Conservation (phyloP, 2,797 vertebrate species). For the Hozukius guyotensis region DNA sequence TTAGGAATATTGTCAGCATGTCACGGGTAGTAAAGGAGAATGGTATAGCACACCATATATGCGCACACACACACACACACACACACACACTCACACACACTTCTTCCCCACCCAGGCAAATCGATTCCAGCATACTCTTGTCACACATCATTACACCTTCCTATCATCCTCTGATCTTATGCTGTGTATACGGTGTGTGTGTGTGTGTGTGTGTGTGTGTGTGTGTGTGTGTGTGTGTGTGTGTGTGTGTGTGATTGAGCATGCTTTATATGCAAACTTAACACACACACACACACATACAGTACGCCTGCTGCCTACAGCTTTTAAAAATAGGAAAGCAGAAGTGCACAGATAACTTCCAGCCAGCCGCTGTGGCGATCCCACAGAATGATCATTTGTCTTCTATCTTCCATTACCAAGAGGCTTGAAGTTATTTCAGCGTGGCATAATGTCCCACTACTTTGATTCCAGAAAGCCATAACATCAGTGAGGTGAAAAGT, state of each 20-base stretch:
- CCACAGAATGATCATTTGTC: conserved; percentile 46
- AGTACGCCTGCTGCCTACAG: conserved; percentile 5
- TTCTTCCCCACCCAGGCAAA: conserved; percentile 48
- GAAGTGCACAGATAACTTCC: conserved; percentile 12
- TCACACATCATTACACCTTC: conserved; percentile 73
- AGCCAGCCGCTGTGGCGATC: conserved; percentile 17
- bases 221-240: conserved; percentile 3
- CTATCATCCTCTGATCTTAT: conserved; percentile 60
- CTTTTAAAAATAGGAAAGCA: conserved; percentile 34
- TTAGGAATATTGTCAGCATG: conserved; percentile 24
- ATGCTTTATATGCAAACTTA: conserved; percentile 49
- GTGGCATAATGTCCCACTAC: conserved; percentile 54
- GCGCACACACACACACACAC: not conserved
- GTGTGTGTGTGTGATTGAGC: conserved; percentile 14
- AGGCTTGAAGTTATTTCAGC: conserved; percentile 55
- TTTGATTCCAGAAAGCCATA: conserved; percentile 60
- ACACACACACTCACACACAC: not conserved
- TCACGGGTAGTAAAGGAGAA: conserved; percentile 29
- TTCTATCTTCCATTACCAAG: conserved; percentile 58
- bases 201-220: conserved; percentile 4
- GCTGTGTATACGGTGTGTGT: conserved; percentile 22
- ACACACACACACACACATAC: conserved; percentile 17
- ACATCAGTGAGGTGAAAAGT: conserved; percentile 66
- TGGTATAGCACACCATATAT: not conserved
- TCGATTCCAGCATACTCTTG: conserved; percentile 66